Evolutionary conservation across 2,797 vertebrate genomes (phyloP), one percentile per base, ranked within the genome.

Genomic region (Adelosebastes latens): DNA sequence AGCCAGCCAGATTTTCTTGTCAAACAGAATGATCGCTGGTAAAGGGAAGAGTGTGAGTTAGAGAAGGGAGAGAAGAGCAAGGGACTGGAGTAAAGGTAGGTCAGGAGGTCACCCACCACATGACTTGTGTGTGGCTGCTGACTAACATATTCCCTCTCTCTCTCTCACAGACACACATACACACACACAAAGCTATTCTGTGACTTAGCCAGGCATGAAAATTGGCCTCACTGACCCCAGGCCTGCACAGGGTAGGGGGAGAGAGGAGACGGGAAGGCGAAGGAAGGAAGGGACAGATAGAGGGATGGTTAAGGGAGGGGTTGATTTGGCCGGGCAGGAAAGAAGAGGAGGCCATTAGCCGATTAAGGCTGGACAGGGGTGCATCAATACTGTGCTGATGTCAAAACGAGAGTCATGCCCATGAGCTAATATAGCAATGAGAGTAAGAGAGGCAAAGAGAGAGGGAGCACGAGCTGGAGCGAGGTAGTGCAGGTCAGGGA

Each of bases 261-360:
- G 89, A 80, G 85, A 85, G 84, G 84, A 89, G 90, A 86, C 52
- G 80, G 87, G 76, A 88, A 84, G 83, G 68, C 34, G 31, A 83
- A 86, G 89, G 89, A 87, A 90, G 77, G 81, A 76, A 88, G 88
- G 87, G 84, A 86, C 61, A 82, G 87, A 93, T 87, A 91, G 83
- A 87, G 64, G 84, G 84, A 87, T 90, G 88, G 89, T 79, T 61
- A 82, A 77, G 86, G 90, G 91, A 90, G 92, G 88, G 94, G 91
- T 68, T 92, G 91, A 91, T 93, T 93, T 92, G 92, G 87, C 92
- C 79, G 79, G 87, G 91, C 88, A 92, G 91, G 84, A 88, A 93
- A 94, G 92, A 92, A 89, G 88, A 91, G 86, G 92, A 95, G 90
- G 93, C 95, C 95, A 96, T 96, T 96, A 96, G 96, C 93, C 94